Evolutionary conservation across 2,113 vertebrate genomes (phyloP), one percentile per base, ranked within the genome.

Genomic region (Elachura formosa): DNA sequence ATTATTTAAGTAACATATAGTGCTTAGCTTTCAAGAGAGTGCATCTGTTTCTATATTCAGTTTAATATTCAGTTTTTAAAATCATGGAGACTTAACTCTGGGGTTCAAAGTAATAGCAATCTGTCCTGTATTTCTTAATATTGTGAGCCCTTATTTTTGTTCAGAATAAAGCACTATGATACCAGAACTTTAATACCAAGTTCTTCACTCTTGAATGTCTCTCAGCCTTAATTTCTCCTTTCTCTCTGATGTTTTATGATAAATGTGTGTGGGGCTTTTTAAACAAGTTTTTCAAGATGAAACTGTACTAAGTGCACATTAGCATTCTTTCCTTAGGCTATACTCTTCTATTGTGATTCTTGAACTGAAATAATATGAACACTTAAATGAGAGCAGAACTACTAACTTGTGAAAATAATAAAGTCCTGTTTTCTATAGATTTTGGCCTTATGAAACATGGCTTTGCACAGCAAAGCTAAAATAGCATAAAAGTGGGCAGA

Each of bases 261-360:
- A 58, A 29, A 5, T 22, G 2, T 3, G 2, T 71, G 13, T 18
- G 13, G 11, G 13, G 2, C 5, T 5, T 8, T 12, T 14, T n/a
- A n/a, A n/a, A n/a, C 12, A n/a, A 58, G 33, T 16, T 46, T 8
- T 56, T 82, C 29, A 49, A 63, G 11, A 3, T 31, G 29, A 84
- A 90, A 29, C 13, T 56, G 23, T 23, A 82, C 2, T 46, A 73
- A 61, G 2, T 38, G 6, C 14, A 84, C 12, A 31, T 92, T 54
- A n/a, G 62, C 3, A 38, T 31, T 69, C 12, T 62, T 82, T 71
- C 28, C 61, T 82, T 48, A 24, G 33, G 26, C 7, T 79, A 1
- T 25, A 24, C 12, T 71, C 49, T 74, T 24, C 24, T 49, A 5
- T 10, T 80, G 9, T 38, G 38, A 31, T 93, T 90, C 67, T 76